Percentiles rank a stretch among this genome's conserved stretches.
Evolutionary conservation across 2,113 vertebrate species (phyloP).

Genomic region (Myodes glareolus): DNA sequence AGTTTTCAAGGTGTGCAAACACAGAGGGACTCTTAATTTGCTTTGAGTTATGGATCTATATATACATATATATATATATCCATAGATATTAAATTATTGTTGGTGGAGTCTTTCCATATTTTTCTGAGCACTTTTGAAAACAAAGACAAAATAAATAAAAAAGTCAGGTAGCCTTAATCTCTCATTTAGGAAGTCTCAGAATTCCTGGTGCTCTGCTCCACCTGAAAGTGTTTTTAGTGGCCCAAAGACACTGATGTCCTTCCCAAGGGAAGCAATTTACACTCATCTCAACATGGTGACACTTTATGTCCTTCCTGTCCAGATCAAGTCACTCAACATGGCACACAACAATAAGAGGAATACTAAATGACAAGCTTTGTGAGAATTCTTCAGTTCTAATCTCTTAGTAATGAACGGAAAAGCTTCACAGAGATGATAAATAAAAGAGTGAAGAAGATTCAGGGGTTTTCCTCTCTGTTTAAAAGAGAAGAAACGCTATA

Average conservation of each 20-base stretch:
- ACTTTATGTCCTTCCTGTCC: background rate
- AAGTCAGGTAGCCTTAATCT: background rate
- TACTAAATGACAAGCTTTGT: background rate
- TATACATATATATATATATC: no score
- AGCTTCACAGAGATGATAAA: constrained; percentile 1
- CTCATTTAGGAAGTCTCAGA: background rate
- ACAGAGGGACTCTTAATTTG: background rate
- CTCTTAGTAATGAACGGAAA: background rate
- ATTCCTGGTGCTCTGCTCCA: background rate
- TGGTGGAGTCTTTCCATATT: background rate
- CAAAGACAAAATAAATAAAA: background rate
- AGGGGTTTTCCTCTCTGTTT: background rate
- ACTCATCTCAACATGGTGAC: background rate
- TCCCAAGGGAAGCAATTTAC: constrained; percentile 18
- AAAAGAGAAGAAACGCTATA: background rate
- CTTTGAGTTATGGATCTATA: background rate
- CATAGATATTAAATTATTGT: background rate
- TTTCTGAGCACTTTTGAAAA: background rate
- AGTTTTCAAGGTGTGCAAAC: background rate
- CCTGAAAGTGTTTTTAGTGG: background rate
- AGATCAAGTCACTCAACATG: background rate
- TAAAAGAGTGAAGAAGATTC: constrained; percentile 31
- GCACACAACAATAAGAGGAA: background rate
- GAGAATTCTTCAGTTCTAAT: background rate
- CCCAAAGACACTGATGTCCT: background rate